Evolutionary conservation across 2,888 invertebrate species (phyloP), one percentile per base, ranked within the genome.

Genomic region (Limnephilus lunatus): DNA sequence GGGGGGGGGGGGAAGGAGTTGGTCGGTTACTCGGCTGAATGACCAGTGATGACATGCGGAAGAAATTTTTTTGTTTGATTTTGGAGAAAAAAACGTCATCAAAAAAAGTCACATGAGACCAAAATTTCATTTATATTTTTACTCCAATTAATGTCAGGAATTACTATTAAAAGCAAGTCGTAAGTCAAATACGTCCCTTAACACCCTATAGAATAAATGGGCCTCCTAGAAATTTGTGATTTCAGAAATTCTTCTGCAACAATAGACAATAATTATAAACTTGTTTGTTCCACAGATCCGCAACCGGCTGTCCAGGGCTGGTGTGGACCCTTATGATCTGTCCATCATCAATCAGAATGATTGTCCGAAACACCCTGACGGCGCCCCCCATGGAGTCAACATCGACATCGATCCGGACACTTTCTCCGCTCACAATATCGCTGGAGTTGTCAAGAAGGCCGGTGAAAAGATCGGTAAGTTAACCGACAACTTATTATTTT

Each of bases 401-500:
- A 97, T 98, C 93, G 97, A 97, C 95, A 97, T 98, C 92, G 97
- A 98, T 94, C 97, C 97, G 0, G 96, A 97, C 32, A 98, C 98
- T 0, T 97, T 98, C 95, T 97, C 97, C 0, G 96, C 98, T 0
- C 97, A 97, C 94, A 97, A 97, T 94, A 96, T 98, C 81, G 98
- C 97, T 0, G 96, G 97, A 90, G 97, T 97, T 2, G 97, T 98
- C 12, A 96, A 97, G 94, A 97, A 97, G 94, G 97, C 97, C 53
- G 98, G 98, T 0, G 97, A 97, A 91, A 97, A 97, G 94, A 96
- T 98, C 85, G 98, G 98, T 96, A 15, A 87, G 68, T 39, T 68
- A 68, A n/a, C 86, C 25, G 11, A 11, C 44, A 39, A 2, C 3
- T 48, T 48, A 1, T 48, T 48, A 11, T 48, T 15, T 48, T 48